Evolutionary conservation across 2,888 invertebrate genomes (phyloP).

Genomic region (Campoplex nolae): DNA sequence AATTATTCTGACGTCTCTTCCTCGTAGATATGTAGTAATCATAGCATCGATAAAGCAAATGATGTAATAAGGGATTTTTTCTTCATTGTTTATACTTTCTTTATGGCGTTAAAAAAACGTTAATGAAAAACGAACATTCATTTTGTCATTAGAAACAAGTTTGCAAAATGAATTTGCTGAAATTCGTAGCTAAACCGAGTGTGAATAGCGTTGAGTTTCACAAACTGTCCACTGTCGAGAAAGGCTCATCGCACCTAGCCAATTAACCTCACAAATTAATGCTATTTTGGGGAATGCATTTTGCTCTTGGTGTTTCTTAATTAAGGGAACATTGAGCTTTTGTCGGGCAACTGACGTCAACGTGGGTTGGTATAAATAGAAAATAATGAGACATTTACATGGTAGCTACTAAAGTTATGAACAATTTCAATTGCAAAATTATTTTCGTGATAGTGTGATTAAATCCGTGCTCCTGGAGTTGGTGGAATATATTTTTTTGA

Average conservation of each 20-base stretch:
- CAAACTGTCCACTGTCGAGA: constrained; percentile 1
- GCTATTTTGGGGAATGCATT: constrained; percentile 30
- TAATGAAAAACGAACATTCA: neutral
- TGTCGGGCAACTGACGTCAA: constrained; percentile 37
- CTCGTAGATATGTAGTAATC: too few relatives aligned
- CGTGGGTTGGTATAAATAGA: neutral
- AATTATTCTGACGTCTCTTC: too few relatives aligned
- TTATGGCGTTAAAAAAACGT: too few relatives aligned
- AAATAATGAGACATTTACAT: neutral
- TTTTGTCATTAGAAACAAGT: neutral
- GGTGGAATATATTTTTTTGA: neutral
- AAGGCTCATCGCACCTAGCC: constrained; percentile 43
- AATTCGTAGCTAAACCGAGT: constrained; percentile 10
- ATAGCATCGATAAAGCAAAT: too few relatives aligned
- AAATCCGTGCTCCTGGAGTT: neutral
- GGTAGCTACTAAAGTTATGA: neutral
- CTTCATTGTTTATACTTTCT: too few relatives aligned
- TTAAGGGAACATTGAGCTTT: constrained; percentile 10
- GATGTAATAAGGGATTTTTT: too few relatives aligned
- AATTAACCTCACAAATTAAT: constrained; percentile 44
- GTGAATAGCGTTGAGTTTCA: constrained; percentile 4
- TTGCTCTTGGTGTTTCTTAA: constrained; percentile 33
- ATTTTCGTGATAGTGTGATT: neutral
- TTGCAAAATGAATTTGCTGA: neutral
- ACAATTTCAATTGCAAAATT: neutral